A percentile compares a stretch with the other conserved stretches of the same genome.
Evolutionary conservation across 2,888 invertebrate species (phyloP).

Genomic region (Caenorhabditis wallacei): DNA sequence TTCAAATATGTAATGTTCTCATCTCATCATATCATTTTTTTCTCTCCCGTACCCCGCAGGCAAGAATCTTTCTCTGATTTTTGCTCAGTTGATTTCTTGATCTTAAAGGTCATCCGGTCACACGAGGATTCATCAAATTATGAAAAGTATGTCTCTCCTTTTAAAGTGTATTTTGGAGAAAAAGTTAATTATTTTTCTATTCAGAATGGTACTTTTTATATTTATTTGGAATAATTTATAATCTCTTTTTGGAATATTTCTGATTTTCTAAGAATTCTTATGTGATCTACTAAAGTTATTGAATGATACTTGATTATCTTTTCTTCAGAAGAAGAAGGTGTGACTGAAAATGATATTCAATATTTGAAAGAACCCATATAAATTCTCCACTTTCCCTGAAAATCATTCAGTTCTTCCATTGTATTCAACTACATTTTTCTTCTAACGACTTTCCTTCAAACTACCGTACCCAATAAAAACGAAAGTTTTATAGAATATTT

Average conservation of each 20-base stretch:
- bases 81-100: constrained; percentile 10
- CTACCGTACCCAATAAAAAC: background rate
- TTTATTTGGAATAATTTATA: background rate
- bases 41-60: too few species aligned
- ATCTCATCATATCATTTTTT: too few species aligned
- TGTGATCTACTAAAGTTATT: too few species aligned
- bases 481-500: background rate
- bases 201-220: background rate
- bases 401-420: too few species aligned
- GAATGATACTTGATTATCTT: too few species aligned
- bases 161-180: too few species aligned
- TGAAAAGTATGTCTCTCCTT: too few species aligned
- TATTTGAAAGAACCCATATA: too few species aligned
- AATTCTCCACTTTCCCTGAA: too few species aligned
- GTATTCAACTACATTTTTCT: too few species aligned
- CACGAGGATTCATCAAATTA: constrained; percentile 24
- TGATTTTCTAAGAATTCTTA: background rate
- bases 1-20: constrained; percentile 1
- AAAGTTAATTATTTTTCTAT: background rate
- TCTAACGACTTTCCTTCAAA: background rate
- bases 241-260: constrained; percentile 1
- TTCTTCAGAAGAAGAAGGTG: too few species aligned
- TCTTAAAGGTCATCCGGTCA: constrained; percentile 11
- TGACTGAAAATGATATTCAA: too few species aligned
- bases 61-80: background rate